Conservation (phyloP, 2,113 vertebrate genomes). For the Kobus ellipsiprymnus region DNA sequence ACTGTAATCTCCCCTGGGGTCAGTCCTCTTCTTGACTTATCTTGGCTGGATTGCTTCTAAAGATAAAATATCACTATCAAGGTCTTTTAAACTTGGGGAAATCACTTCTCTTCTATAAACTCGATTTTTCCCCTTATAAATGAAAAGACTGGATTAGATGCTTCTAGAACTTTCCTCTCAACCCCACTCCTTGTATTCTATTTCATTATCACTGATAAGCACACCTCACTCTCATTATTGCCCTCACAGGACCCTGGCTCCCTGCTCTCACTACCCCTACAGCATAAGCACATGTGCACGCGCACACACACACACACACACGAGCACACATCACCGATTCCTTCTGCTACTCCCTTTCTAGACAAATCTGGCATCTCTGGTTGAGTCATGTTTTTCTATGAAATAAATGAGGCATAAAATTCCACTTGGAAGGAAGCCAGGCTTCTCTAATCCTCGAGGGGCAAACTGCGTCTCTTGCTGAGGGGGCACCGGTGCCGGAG, state of each 20-base stretch:
- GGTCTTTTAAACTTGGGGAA: background rate
- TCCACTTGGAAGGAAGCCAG: background rate
- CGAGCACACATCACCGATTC: background rate
- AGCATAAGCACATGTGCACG: background rate
- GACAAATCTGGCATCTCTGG: background rate
- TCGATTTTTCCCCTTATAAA: background rate
- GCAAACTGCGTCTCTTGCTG: background rate
- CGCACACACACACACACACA: background rate
- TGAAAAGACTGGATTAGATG: background rate
- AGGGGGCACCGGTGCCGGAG: fast-evolving
- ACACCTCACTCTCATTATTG: background rate
- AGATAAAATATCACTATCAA: background rate
- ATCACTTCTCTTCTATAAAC: background rate
- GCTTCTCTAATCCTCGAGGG: background rate
- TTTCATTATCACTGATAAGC: background rate
- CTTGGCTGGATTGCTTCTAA: background rate
- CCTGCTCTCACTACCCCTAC: background rate
- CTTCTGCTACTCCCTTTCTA: background rate
- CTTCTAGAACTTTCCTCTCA: background rate
- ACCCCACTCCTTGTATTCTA: background rate
- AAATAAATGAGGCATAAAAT: background rate
- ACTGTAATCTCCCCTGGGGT: background rate
- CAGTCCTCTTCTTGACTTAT: background rate
- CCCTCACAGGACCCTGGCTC: background rate
- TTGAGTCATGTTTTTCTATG: slow-evolving; percentile 12